Evolutionary conservation across 2,113 vertebrate genomes (phyloP), one percentile per base, ranked within the genome.

Genomic region (Ceratotherium simum): DNA sequence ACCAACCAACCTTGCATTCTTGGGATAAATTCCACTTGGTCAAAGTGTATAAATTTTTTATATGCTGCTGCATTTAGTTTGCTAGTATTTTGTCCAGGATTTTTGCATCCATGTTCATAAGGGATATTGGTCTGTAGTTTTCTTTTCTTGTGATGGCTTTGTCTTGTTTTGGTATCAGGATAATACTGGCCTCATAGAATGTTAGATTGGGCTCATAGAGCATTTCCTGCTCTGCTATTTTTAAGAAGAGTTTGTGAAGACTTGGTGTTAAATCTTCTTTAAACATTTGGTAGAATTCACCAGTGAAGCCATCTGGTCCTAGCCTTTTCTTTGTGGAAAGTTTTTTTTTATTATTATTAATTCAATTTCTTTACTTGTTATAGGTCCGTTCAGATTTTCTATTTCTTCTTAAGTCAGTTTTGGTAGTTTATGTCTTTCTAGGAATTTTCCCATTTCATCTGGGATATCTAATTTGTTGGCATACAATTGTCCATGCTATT

Each of bases 391-490:
- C 33, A n/a, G 54, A 46, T 39, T 90, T 62, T 90, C 84, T 89
- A 1, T 42, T 79, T 90, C 70, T 60, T 76, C 54, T 96, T 69
- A n/a, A 96, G 23, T 90, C 79, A 84, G 18, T 90, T 84, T 90
- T 25, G 36, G 79, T 58, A 76, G 33, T 31, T 78, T 76, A 8
- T 5, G 36, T 46, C 62, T 70, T 83, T 90, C 94, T 91, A 79
- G 64, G 91, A 78, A 90, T 78, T 23, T 93, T n/a, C n/a, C 39
- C 8, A 23, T n/a, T 93, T 78, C 64, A 78, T 62, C 17, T 21
- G 69, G 33, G 51, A 27, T 62, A n/a, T 78, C 51, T 78, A 42
- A 62, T 54, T 82, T 78, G 16, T 69, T 70, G 42, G 21, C 70
- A 29, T 78, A 42, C 17, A 78, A n/a, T 29, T 42, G 16, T 84